Conservation (phyloP, 2,888 invertebrate genomes). For the Philhelius pedissequus region DNA sequence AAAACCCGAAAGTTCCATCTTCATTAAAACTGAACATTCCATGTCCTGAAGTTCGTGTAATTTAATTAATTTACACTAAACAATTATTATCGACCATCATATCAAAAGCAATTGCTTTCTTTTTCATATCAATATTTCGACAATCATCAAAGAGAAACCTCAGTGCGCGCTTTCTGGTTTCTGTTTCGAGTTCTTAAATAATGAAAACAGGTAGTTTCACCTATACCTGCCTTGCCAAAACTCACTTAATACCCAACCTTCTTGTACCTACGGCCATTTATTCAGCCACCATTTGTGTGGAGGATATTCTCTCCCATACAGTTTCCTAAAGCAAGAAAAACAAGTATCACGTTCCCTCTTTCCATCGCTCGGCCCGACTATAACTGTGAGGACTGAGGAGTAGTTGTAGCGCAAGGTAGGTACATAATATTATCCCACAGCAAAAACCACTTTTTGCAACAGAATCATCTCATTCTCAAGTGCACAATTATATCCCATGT, state of each 20-base stretch:
- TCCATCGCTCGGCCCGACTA: not conserved
- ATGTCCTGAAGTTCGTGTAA: not conserved
- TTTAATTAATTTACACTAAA: slow-evolving; percentile 39
- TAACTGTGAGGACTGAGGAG: not conserved
- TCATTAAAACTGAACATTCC: not conserved
- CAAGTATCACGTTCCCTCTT: slow-evolving; percentile 44
- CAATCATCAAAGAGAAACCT: slow-evolving; percentile 51
- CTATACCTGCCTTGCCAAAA: not conserved
- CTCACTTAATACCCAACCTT: slow-evolving; percentile 24
- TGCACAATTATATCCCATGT: slow-evolving; percentile 67
- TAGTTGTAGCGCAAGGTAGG: not conserved
- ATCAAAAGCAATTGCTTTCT: slow-evolving; percentile 35
- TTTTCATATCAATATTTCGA: slow-evolving; percentile 22
- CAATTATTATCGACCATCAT: slow-evolving; percentile 27
- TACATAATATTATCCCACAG: not conserved
- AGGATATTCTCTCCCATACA: slow-evolving; percentile 38
- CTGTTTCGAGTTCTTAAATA: slow-evolving; percentile 52
- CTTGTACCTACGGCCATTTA: slow-evolving; percentile 46
- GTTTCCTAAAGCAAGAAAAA: slow-evolving; percentile 53
- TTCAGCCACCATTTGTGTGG: slow-evolving; percentile 51
- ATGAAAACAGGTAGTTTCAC: slow-evolving; percentile 15
- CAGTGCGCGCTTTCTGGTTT: slow-evolving; percentile 23
- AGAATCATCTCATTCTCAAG: slow-evolving; percentile 66
- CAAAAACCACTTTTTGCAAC: slow-evolving; percentile 45
- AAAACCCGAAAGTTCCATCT: no score